Evolutionary conservation across 1,140 invertebrate species (phyloP).

Genomic region (Neocloeon triangulifer): DNA sequence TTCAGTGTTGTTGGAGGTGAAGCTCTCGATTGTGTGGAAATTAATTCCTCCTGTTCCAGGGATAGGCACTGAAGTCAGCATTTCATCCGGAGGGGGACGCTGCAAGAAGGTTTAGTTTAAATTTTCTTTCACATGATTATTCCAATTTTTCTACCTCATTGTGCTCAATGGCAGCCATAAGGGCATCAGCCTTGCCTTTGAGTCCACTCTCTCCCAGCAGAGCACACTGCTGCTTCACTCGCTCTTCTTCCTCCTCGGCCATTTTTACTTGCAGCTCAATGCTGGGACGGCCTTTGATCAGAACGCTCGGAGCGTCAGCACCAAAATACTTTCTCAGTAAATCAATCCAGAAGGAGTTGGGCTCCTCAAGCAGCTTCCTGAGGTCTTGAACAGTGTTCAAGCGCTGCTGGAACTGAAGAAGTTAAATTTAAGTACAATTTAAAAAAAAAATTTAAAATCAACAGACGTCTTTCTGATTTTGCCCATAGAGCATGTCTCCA

Average conservation of each 20-base stretch:
- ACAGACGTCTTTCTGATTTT: conserved; percentile 47
- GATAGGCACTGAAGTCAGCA: conserved; percentile 42
- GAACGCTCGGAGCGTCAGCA: conserved; percentile 24
- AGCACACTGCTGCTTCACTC: conserved; percentile 36
- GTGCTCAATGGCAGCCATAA: conserved; percentile 42
- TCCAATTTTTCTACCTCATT: conserved; percentile 45
- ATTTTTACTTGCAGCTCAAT: conserved; percentile 30
- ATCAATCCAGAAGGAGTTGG: conserved; percentile 41
- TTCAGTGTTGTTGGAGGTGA: conserved; percentile 20
- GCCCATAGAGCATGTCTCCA: conserved; percentile 61
- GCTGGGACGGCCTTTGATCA: conserved; percentile 29
- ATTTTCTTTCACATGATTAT: no score
- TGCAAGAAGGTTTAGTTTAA: conserved; percentile 14
- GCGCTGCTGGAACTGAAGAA: conserved; percentile 35
- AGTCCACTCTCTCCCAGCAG: conserved; percentile 43
- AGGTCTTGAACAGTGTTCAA: conserved; percentile 44
- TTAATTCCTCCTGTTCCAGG: conserved; percentile 40
- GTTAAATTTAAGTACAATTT: conserved; percentile 1
- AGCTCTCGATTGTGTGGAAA: conserved; percentile 40
- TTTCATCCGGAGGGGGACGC: conserved; percentile 34
- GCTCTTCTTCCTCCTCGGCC: conserved; percentile 35
- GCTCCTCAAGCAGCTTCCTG: conserved; percentile 34
- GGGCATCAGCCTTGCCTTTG: conserved; percentile 27
- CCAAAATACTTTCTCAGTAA: conserved; percentile 49
- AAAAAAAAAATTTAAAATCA: conserved; percentile 4